Percentiles rank a stretch among this genome's conserved stretches.
phyloP scores from a whole-genome alignment of 1,140 invertebrate genomes.

The Bathynomus jamesi region DNA sequence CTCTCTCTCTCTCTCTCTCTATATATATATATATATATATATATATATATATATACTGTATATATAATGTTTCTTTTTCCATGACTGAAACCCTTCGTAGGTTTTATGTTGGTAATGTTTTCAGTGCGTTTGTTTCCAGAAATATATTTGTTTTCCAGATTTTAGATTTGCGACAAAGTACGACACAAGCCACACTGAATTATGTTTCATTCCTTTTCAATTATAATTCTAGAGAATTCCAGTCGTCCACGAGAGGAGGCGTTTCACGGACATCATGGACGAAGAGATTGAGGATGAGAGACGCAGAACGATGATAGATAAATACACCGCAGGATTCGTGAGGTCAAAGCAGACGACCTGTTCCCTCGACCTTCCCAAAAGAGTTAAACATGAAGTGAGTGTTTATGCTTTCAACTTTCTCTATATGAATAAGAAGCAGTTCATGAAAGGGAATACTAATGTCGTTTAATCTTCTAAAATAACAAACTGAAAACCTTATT shows the following conservation, averaged over 20 bases:
- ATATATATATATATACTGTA: no score
- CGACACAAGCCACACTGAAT: neutral
- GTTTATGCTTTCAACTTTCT: neutral
- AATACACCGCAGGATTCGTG: slow-evolving; percentile 23
- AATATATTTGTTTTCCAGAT: no score
- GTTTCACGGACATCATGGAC: slow-evolving; percentile 91
- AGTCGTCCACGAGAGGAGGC: slow-evolving; percentile 74
- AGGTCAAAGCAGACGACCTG: slow-evolving; percentile 22
- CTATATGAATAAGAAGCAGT: no score
- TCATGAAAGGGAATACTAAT: no score
- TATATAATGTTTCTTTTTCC: no score
- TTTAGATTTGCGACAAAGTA: neutral
- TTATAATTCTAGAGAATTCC: slow-evolving; percentile 59
- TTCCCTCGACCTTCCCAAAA: slow-evolving; percentile 24
- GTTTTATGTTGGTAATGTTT: no score
- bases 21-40: no score
- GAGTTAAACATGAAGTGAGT: slow-evolving; percentile 23
- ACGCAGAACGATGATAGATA: slow-evolving; percentile 17
- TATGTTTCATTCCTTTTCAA: neutral
- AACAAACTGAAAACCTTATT: no score
- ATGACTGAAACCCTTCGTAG: no score
- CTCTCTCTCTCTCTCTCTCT: no score
- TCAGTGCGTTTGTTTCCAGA: no score
- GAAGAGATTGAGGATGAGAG: slow-evolving; percentile 89
- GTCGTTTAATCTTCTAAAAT: no score